phyloP scores from a whole-genome alignment of 2,113 vertebrate genomes.

The Hiodon alosoides region DNA sequence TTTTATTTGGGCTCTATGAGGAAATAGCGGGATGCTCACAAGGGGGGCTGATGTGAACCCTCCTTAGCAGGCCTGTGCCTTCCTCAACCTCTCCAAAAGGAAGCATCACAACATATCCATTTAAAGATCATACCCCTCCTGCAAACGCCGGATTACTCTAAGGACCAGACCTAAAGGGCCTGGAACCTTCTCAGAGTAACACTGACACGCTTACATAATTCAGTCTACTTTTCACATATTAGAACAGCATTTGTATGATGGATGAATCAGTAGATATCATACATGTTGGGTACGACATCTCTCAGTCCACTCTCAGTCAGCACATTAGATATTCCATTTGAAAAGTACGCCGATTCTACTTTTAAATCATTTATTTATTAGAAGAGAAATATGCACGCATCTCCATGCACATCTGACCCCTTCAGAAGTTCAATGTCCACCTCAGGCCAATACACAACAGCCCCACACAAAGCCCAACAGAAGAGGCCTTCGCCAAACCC shows the following conservation, averaged over 20 bases:
- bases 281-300: neutral
- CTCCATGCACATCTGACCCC: neutral
- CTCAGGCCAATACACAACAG: neutral
- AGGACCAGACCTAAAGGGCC: neutral
- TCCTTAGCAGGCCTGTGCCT: no score
- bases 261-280: neutral
- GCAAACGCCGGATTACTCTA: neutral
- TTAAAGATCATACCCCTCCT: neutral
- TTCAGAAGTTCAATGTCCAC: neutral
- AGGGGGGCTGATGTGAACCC: no score
- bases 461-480: no score
- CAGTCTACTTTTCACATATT: neutral
- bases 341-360: no score
- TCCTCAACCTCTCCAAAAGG: no score
- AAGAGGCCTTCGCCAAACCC: no score
- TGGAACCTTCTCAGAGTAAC: neutral
- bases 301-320: neutral
- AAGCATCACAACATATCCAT: no score
- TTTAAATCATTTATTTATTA: no score
- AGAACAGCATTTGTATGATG: neutral
- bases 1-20: neutral
- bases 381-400: no score
- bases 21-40: no score
- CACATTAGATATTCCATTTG: neutral
- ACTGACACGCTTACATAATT: slow-evolving; percentile 1